Percentiles rank a stretch among this genome's conserved stretches.
These are phyloP conservation scores for Anneissia japonica DNA, from an alignment of 35 echinoderm and acorn worm genomes.

Conservation along the genomic window DNA sequence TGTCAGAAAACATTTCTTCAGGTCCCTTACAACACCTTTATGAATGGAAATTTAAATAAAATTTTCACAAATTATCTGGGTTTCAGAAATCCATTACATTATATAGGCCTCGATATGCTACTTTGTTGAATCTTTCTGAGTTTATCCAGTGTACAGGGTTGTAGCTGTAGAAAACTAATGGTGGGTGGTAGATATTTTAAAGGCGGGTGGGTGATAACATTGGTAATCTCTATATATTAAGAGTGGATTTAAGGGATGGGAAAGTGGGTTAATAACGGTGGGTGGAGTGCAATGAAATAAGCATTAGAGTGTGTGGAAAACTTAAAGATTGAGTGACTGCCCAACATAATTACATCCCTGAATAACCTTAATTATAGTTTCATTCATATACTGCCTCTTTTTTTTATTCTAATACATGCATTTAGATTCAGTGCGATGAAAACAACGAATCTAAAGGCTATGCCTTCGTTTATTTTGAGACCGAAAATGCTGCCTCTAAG, in stretches of 20 bases:
- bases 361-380: not conserved
- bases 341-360: not conserved
- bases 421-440: not conserved
- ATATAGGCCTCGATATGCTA: not conserved
- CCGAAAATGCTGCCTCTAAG: slow-evolving; percentile 10
- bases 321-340: not conserved
- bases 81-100: not conserved
- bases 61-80: not conserved
- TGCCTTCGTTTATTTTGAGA: slow-evolving; percentile 3
- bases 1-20: not conserved
- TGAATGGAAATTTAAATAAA: not conserved
- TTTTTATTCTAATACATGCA: not conserved
- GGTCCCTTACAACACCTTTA: not conserved
- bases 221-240: too few species aligned
- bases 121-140: too few species aligned
- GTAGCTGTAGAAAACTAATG: too few species aligned
- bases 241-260: too few species aligned
- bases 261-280: too few species aligned
- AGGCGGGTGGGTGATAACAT: too few species aligned
- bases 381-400: not conserved
- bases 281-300: too few species aligned
- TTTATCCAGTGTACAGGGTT: too few species aligned
- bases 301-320: not conserved
- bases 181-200: too few species aligned
- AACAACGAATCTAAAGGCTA: not conserved